Conservation (phyloP, 2,888 invertebrate species). For the Diplazon laetatorius region DNA sequence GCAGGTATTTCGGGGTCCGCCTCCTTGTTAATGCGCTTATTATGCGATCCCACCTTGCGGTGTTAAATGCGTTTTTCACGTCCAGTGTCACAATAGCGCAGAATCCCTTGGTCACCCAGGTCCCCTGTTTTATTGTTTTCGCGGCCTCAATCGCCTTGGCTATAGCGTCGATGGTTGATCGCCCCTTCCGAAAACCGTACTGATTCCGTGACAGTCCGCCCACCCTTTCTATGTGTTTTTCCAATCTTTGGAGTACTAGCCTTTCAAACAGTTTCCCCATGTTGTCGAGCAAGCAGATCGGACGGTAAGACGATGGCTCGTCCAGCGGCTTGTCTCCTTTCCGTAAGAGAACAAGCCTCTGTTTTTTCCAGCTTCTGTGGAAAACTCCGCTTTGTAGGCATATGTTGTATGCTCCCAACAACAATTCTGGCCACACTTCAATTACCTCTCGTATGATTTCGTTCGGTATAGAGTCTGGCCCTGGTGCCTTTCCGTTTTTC, state of each 20-base stretch:
- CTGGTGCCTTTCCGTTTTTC: constrained; percentile 52
- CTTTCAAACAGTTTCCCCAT: constrained; percentile 59
- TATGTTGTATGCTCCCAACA: background rate
- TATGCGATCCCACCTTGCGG: background rate
- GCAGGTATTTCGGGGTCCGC: no score
- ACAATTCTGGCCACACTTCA: background rate
- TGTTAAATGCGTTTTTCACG: background rate
- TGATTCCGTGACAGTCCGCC: background rate
- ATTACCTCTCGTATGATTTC: background rate
- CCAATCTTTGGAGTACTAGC: constrained; percentile 44
- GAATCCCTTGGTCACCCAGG: background rate
- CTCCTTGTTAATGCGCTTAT: no score
- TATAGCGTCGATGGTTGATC: background rate
- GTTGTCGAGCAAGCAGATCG: no score
- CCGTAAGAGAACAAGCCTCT: background rate
- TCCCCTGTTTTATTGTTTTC: background rate
- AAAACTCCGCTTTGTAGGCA: constrained; percentile 45
- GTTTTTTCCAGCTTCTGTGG: background rate
- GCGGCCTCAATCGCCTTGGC: background rate
- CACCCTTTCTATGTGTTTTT: constrained; percentile 23
- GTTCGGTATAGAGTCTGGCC: constrained; percentile 49
- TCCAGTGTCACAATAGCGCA: background rate
- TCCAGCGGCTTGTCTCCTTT: constrained; percentile 33
- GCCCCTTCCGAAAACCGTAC: background rate
- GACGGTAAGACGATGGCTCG: constrained; percentile 52